Percentiles rank a stretch among this genome's conserved stretches.
Conservation (phyloP, 2,888 invertebrate genomes). For the Trichopria drosophilae region DNA sequence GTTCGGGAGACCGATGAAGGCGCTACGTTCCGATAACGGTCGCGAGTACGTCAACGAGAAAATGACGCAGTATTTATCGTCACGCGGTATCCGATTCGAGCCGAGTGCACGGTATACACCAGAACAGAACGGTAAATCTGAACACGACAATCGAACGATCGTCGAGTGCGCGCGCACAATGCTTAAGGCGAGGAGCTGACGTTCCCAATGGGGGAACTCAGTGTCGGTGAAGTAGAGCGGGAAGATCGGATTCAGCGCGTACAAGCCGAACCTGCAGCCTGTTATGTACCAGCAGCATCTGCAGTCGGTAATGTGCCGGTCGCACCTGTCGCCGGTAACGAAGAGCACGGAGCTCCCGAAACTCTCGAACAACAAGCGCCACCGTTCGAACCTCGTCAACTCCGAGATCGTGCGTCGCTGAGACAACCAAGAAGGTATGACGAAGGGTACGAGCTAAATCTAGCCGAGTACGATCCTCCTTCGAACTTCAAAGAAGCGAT, state of each 20-base stretch:
- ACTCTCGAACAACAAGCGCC: not conserved
- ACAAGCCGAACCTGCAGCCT: no score
- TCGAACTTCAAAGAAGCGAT: constrained; percentile 10
- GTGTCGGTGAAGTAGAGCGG: no score
- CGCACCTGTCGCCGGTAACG: no score
- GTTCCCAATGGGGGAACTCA: constrained; percentile 7
- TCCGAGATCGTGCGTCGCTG: constrained; percentile 20
- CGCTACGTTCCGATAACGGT: constrained; percentile 14
- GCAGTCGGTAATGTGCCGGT: no score
- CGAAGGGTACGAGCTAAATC: no score
- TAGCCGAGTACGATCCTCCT: no score
- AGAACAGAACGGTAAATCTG: constrained; percentile 27
- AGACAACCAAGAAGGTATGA: constrained; percentile 18
- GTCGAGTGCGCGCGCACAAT: constrained; percentile 27
- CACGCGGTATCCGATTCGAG: constrained; percentile 3
- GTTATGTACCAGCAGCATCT: no score
- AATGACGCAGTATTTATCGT: no score
- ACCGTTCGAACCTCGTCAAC: not conserved
- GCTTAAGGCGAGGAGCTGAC: constrained; percentile 12
- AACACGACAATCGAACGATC: constrained; percentile 31
- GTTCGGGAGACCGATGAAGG: constrained; percentile 11
- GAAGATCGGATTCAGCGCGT: constrained; percentile 2
- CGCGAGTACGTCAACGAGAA: no score
- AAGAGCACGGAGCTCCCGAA: no score
- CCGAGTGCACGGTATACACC: constrained; percentile 12